Percentiles rank a stretch among this genome's conserved stretches.
Evolutionary conservation across 2,113 vertebrate species (phyloP).

Genomic region (Sorex araneus): DNA sequence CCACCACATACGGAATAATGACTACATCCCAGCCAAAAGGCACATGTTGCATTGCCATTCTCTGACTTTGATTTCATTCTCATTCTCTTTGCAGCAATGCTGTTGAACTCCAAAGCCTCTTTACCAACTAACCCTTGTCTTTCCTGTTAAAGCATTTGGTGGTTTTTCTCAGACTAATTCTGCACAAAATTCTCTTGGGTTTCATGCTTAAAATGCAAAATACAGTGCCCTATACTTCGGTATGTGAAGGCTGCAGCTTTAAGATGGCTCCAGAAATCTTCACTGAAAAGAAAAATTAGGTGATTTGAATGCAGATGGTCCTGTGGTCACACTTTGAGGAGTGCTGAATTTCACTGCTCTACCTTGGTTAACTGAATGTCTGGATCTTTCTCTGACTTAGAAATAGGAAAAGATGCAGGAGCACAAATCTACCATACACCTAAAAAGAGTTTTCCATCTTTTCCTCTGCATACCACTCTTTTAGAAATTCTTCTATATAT

Average conservation of each 20-base stretch:
- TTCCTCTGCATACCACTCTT: background rate
- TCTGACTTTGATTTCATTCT: background rate
- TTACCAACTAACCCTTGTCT: background rate
- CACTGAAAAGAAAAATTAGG: background rate
- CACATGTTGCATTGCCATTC: too few species aligned
- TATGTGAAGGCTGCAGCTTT: background rate
- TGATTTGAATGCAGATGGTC: background rate
- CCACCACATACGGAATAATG: background rate
- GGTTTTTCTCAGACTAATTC: background rate
- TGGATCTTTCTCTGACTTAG: background rate
- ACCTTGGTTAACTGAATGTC: background rate
- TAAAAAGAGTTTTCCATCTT: background rate
- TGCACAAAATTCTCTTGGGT: background rate
- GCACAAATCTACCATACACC: background rate
- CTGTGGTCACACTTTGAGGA: background rate
- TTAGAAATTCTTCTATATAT: background rate
- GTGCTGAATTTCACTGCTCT: background rate
- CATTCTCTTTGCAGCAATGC: background rate
- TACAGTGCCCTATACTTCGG: background rate
- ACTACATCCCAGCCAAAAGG: background rate
- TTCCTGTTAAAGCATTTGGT: background rate
- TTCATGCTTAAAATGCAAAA: slow-evolving; percentile 37
- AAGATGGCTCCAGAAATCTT: background rate
- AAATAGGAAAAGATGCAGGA: background rate
- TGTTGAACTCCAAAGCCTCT: background rate